Evolutionary conservation across 2,888 invertebrate species (phyloP).

Genomic region (Ethmia dodecea): DNA sequence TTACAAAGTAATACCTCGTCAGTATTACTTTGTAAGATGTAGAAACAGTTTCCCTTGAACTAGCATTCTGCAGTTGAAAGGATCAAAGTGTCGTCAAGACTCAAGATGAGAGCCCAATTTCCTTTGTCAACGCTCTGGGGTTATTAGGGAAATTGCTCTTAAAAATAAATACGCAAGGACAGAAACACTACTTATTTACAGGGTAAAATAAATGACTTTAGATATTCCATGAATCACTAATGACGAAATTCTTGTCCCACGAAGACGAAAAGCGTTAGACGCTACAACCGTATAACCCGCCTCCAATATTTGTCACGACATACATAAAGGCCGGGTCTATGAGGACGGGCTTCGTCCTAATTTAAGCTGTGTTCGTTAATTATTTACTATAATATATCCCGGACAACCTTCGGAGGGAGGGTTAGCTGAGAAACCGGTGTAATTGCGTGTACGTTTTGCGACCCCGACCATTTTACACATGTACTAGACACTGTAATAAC

Average conservation of each 20-base stretch:
- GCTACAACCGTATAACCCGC: conserved; percentile 26
- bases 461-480: conserved; percentile 20
- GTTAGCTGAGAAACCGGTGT: conserved; percentile 34
- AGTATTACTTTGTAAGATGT: background rate
- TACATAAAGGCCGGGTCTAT: conserved; percentile 40
- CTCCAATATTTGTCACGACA: conserved; percentile 48
- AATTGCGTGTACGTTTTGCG: conserved; percentile 49
- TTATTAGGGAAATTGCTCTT: conserved; percentile 51
- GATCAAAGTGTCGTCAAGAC: conserved; percentile 44
- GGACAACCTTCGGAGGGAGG: conserved; percentile 31
- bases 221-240: conserved; percentile 37
- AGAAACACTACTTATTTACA: conserved; percentile 31
- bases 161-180: conserved; percentile 40
- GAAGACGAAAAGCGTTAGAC: conserved; percentile 5
- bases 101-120: conserved; percentile 49
- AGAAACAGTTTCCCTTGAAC: conserved; percentile 29
- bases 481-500: background rate
- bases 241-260: conserved; percentile 34
- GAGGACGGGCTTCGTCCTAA: conserved; percentile 34
- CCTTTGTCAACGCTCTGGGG: conserved; percentile 42
- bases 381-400: conserved; percentile 54
- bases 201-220: conserved; percentile 21
- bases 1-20: background rate
- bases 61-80: conserved; percentile 36
- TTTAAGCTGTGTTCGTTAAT: conserved; percentile 51